Evolutionary conservation across 2,113 vertebrate genomes (phyloP).

Genomic region (Gavialis gangeticus): DNA sequence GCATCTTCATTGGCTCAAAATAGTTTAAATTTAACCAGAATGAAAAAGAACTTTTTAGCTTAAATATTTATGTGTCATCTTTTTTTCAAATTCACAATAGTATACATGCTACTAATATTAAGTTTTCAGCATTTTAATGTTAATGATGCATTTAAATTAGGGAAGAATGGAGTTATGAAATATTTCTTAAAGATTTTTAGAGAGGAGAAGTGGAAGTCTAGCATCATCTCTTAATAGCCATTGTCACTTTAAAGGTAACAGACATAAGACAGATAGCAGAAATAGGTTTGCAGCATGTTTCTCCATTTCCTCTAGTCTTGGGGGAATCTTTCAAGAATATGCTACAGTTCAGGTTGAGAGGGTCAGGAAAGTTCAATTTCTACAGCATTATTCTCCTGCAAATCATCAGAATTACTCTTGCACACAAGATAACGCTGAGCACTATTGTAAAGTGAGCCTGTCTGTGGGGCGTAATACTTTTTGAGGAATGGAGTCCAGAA

Average conservation of each 20-base stretch:
- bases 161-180: neutral
- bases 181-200: neutral
- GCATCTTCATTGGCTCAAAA: neutral
- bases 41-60: neutral
- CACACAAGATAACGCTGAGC: neutral
- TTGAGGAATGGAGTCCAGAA: neutral
- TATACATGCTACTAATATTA: neutral
- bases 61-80: neutral
- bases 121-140: neutral
- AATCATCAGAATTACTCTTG: fast-evolving
- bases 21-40: neutral
- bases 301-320: neutral
- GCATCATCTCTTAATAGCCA: neutral
- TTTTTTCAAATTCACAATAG: neutral
- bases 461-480: neutral
- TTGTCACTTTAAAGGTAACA: neutral
- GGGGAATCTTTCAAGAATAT: neutral
- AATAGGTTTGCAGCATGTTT: neutral
- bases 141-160: neutral
- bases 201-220: neutral
- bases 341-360: neutral
- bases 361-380: neutral
- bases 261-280: neutral
- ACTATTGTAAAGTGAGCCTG: neutral
- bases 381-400: neutral